Evolutionary conservation across 2,797 vertebrate species (phyloP).

Genomic region (Phoeniculus purpureus): DNA sequence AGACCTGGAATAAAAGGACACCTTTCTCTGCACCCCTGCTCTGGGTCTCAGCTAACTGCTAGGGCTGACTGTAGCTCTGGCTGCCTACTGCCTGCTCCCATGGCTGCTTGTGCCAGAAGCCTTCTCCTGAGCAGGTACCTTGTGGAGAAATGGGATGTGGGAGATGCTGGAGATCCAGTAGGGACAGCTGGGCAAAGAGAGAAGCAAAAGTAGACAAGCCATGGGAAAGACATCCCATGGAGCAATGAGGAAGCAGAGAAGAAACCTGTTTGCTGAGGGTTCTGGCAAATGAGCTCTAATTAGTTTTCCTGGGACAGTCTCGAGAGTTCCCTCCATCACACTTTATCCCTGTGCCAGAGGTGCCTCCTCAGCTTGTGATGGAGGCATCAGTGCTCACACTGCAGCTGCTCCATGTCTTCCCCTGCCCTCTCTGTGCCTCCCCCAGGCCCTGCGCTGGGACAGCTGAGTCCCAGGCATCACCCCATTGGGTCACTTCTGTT

Average conservation of each 20-base stretch:
- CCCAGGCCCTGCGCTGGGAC: not conserved
- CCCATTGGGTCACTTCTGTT: not conserved
- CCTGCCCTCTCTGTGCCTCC: not conserved
- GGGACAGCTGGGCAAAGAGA: not conserved
- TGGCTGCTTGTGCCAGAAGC: not conserved
- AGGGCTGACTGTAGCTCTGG: not conserved
- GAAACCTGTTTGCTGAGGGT: not conserved
- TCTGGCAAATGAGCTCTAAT: not conserved
- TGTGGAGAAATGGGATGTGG: not conserved
- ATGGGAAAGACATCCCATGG: not conserved
- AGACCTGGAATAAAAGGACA: not conserved
- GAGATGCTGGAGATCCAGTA: not conserved
- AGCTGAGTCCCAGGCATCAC: not conserved
- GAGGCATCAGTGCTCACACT: rapidly evolving
- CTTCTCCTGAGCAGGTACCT: not conserved
- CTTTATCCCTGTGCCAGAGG: not conserved
- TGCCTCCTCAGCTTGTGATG: not conserved
- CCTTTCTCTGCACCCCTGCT: not conserved
- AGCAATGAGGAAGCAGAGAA: not conserved
- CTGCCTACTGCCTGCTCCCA: not conserved
- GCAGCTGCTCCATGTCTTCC: not conserved
- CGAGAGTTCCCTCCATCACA: rapidly evolving
- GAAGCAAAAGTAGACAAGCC: not conserved
- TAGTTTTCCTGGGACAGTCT: not conserved
- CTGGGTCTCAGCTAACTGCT: not conserved